Evolutionary conservation across 2,113 vertebrate genomes (phyloP).

Genomic region (Empidonax alnorum): DNA sequence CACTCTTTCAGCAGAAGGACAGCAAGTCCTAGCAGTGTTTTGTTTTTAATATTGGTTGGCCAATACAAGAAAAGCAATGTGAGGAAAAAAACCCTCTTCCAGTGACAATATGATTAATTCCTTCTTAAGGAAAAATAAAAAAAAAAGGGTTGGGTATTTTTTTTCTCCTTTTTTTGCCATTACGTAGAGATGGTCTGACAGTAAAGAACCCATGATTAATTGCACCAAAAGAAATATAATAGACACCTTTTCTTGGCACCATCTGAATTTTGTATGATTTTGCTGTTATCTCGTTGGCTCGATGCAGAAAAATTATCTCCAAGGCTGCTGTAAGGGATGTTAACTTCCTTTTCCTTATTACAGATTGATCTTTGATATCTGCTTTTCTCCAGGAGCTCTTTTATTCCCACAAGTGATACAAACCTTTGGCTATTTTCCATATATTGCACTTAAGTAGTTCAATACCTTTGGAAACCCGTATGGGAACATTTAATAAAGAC

Average conservation of each 20-base stretch:
- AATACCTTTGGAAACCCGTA: conserved; percentile 24
- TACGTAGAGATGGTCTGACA: conserved; percentile 30
- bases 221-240: conserved; percentile 41
- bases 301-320: conserved; percentile 48
- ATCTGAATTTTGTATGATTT: conserved; percentile 29
- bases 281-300: conserved; percentile 6
- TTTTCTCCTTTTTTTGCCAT: neutral
- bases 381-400: conserved; percentile 43
- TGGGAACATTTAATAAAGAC: conserved; percentile 44
- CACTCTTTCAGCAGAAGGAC: neutral
- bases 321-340: neutral
- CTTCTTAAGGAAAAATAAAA: neutral
- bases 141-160: neutral
- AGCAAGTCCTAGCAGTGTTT: conserved; percentile 7
- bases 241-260: conserved; percentile 23
- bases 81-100: conserved; percentile 36
- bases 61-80: neutral
- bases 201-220: conserved; percentile 55
- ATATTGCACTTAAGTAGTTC: conserved; percentile 36
- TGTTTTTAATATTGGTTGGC: conserved; percentile 12
- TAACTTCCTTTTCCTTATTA: conserved; percentile 44
- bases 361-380: conserved; percentile 55
- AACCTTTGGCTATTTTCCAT: conserved; percentile 53
- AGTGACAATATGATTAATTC: conserved; percentile 56
- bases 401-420: conserved; percentile 55